Conservation (phyloP, 2,797 vertebrate genomes). For the Melanotaenia maccullochi region DNA sequence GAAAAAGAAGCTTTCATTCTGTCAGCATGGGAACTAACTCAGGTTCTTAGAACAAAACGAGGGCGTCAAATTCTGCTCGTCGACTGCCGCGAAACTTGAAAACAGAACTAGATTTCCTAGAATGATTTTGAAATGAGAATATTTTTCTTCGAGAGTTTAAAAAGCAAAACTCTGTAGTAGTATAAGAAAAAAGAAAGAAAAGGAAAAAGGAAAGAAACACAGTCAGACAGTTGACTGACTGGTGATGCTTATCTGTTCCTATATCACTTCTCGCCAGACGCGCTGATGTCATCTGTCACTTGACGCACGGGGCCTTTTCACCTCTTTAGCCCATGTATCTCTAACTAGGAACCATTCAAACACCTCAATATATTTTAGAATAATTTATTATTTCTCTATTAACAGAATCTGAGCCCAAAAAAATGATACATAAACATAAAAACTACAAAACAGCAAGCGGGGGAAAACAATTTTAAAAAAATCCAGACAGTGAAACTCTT, state of each 20-base stretch:
- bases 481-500: neutral
- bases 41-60: slow-evolving; percentile 80
- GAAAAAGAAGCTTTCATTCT: slow-evolving; percentile 55
- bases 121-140: slow-evolving; percentile 66
- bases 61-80: slow-evolving; percentile 59
- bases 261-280: slow-evolving; percentile 59
- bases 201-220: slow-evolving; percentile 34
- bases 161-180: slow-evolving; percentile 11
- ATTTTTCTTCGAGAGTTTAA: slow-evolving; percentile 48
- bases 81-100: slow-evolving; percentile 54
- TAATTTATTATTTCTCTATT: neutral
- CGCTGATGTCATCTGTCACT: slow-evolving; percentile 68
- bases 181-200: slow-evolving; percentile 6
- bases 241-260: slow-evolving; percentile 65
- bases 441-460: neutral
- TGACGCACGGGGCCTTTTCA: slow-evolving; percentile 52
- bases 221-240: slow-evolving; percentile 38
- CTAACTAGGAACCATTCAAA: slow-evolving; percentile 1
- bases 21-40: slow-evolving; percentile 60
- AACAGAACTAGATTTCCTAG: slow-evolving; percentile 73
- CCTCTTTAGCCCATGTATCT: slow-evolving; percentile 14
- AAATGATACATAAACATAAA: neutral
- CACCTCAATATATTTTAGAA: neutral
- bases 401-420: neutral
- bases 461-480: neutral